Conservation (phyloP, 2,888 invertebrate species). For the Perizoma flavofasciatum region DNA sequence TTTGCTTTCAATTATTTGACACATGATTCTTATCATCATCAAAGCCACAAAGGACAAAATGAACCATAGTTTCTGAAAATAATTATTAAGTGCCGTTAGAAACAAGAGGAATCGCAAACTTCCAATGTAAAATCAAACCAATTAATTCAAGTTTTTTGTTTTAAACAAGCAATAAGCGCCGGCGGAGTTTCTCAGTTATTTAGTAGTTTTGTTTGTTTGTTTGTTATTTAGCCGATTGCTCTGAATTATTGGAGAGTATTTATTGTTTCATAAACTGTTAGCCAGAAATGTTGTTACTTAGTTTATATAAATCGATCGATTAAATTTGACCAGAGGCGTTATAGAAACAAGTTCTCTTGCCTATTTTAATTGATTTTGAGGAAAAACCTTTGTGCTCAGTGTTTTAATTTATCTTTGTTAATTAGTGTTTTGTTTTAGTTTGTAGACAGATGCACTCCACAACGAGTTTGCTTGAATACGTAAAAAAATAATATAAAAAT, state of each 20-base stretch:
- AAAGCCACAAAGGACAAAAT: no score
- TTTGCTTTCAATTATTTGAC: no score
- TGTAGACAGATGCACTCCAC: no score
- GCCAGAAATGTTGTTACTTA: background rate
- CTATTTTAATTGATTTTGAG: background rate
- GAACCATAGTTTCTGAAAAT: no score
- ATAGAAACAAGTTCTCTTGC: background rate
- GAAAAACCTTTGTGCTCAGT: no score
- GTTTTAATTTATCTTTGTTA: no score
- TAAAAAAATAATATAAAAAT: no score
- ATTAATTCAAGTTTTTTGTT: constrained; percentile 24
- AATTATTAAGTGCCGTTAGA: background rate
- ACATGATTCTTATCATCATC: no score
- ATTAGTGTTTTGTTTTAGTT: no score
- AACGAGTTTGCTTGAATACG: background rate
- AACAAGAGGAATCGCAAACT: constrained; percentile 7
- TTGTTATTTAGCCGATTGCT: constrained; percentile 21
- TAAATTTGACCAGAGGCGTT: constrained; percentile 16
- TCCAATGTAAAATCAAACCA: constrained; percentile 23
- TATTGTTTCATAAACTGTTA: constrained; percentile 9
- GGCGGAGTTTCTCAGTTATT: constrained; percentile 14
- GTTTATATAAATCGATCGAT: constrained; percentile 18
- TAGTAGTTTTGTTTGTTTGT: constrained; percentile 26
- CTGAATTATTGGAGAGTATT: constrained; percentile 11
- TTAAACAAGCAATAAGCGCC: constrained; percentile 19